These are phyloP conservation scores for Nothoprocta perdicaria DNA, from an alignment of 2,113 vertebrate genomes.

Conservation along the genomic window DNA sequence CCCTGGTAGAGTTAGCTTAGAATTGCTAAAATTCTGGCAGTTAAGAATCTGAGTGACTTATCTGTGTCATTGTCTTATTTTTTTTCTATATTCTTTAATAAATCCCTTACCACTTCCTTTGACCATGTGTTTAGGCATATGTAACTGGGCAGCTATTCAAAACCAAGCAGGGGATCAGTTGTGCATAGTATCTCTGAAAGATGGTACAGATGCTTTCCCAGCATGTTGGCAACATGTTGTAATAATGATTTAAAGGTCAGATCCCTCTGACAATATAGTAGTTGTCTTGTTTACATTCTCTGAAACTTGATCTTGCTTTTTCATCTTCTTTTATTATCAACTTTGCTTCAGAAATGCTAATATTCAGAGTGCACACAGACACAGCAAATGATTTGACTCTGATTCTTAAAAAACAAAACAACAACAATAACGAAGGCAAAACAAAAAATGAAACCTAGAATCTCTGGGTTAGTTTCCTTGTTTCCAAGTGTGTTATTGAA, in stretches of 20 bases:
- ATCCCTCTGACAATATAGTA: neutral
- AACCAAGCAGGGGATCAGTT: slow-evolving; percentile 13
- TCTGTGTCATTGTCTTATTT: neutral
- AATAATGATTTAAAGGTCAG: slow-evolving; percentile 26
- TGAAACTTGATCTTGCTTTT: neutral
- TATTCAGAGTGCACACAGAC: neutral
- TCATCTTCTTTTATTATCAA: neutral
- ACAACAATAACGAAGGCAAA: too few relatives aligned
- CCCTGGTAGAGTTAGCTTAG: neutral
- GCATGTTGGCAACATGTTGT: slow-evolving; percentile 5
- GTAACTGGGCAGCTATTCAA: slow-evolving; percentile 31
- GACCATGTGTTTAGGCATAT: slow-evolving; percentile 47
- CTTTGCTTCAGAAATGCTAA: neutral
- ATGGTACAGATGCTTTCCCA: slow-evolving; percentile 59
- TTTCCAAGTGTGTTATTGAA: neutral
- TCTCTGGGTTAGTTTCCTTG: neutral
- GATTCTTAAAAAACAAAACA: neutral
- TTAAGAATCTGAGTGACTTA: neutral
- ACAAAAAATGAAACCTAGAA: neutral
- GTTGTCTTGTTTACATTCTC: neutral
- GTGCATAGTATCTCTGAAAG: neutral
- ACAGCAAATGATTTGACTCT: neutral
- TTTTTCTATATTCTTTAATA: slow-evolving; percentile 2
- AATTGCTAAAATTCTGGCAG: neutral
- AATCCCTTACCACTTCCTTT: slow-evolving; percentile 25